These are phyloP conservation scores for Epsilonema sp. DNA, from an alignment of 2,888 invertebrate species.

Conservation along the genomic window DNA sequence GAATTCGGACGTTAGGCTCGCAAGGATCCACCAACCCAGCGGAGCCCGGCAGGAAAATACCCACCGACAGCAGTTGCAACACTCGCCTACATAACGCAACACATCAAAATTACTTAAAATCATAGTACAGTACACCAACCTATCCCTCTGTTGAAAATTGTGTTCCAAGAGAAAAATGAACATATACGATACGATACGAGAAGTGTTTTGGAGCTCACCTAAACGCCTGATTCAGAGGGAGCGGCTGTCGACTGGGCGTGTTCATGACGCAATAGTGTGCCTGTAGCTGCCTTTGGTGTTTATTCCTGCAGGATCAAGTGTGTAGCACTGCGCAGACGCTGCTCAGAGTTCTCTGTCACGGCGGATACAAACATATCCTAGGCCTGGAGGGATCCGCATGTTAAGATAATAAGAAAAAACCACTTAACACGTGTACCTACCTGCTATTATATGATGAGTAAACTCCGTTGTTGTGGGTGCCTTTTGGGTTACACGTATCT, in stretches of 20 bases:
- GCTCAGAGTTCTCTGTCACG: constrained; percentile 68
- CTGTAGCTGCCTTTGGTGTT: not conserved
- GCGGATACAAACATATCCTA: constrained; percentile 68
- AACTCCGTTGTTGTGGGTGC: no score
- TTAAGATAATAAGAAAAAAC: no score
- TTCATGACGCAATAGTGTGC: constrained; percentile 37
- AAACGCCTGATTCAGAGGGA: constrained; percentile 77
- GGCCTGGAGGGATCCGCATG: constrained; percentile 40
- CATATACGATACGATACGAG: no score
- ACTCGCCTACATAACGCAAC: constrained; percentile 57
- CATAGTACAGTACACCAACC: no score
- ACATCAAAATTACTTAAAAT: no score
- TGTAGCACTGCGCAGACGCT: constrained; percentile 83
- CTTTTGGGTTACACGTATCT: not conserved
- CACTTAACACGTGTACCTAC: no score
- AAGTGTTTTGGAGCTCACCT: no score
- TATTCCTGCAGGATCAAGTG: constrained; percentile 53
- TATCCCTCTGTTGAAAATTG: no score
- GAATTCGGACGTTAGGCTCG: constrained; percentile 67
- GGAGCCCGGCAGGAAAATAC: constrained; percentile 76
- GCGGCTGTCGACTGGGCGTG: constrained; percentile 72
- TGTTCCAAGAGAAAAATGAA: no score
- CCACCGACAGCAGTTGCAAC: constrained; percentile 72
- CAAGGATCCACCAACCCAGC: constrained; percentile 53
- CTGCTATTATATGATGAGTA: no score